Percentiles rank a stretch among this genome's conserved stretches.
Evolutionary conservation across 37 sponge, comb jelly and placozoan genomes (phyloP).

Genomic region (Lycopodina hypogea): DNA sequence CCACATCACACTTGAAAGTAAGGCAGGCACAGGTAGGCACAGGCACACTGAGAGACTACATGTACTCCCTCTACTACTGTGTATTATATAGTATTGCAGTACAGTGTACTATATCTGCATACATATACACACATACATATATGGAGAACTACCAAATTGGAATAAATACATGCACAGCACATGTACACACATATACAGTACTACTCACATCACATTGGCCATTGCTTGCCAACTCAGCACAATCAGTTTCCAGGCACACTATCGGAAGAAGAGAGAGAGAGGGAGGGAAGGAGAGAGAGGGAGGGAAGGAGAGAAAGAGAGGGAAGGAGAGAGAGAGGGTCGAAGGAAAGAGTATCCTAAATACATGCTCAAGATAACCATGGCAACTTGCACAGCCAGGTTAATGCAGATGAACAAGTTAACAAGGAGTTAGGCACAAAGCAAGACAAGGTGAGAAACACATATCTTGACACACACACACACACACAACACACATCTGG

Average conservation of each 20-base stretch:
- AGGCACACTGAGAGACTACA: slow-evolving; percentile 8
- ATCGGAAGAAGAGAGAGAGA: too few species aligned
- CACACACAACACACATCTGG: not conserved
- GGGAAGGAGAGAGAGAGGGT: not conserved
- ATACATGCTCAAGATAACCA: too few species aligned
- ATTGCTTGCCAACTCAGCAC: slow-evolving; percentile 21
- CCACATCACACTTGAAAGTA: too few species aligned
- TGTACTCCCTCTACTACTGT: not conserved
- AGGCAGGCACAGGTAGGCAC: slow-evolving; percentile 4
- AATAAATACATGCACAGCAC: not conserved
- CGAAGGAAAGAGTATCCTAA: not conserved
- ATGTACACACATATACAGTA: not conserved
- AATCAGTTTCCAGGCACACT: too few species aligned
- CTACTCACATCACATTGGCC: slow-evolving; percentile 54
- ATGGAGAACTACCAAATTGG: too few species aligned
- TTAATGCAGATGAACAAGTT: not conserved
- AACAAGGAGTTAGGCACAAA: not conserved
- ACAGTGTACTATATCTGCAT: too few species aligned
- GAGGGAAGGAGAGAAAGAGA: too few species aligned
- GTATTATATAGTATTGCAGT: too few species aligned
- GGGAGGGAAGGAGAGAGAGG: too few species aligned
- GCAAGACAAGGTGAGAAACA: too few species aligned
- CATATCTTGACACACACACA: too few species aligned
- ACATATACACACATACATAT: too few species aligned
- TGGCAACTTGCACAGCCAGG: not conserved